Conservation (phyloP, 2,113 vertebrate genomes). For the Malurus alboscapulatus region DNA sequence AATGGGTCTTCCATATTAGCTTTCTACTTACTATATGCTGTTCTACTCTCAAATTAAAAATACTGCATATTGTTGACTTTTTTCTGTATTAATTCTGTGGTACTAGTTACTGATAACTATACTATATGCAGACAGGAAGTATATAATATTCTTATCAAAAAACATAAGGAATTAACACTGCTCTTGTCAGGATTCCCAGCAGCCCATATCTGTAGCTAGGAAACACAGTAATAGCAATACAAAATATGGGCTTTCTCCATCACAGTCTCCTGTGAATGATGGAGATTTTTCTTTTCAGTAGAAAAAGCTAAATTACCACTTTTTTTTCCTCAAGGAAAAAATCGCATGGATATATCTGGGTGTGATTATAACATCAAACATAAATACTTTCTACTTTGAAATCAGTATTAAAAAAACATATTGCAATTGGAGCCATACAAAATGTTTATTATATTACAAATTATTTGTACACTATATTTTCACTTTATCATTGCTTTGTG, state of each 20-base stretch:
- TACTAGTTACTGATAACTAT: background rate
- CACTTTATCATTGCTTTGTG: slow-evolving; percentile 61
- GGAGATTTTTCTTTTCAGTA: background rate
- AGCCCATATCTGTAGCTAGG: background rate
- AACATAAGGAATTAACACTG: background rate
- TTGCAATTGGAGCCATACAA: slow-evolving; percentile 54
- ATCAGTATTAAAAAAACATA: slow-evolving; percentile 50
- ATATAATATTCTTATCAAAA: background rate
- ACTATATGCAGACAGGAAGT: background rate
- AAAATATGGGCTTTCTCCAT: background rate
- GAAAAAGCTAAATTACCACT: background rate
- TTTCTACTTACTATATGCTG: slow-evolving; percentile 36
- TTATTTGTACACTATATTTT: slow-evolving; percentile 65
- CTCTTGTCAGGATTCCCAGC: background rate
- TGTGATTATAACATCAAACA: background rate
- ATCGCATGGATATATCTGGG: background rate
- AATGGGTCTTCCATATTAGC: background rate
- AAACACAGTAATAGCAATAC: background rate
- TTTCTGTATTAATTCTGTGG: background rate
- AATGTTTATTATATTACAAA: slow-evolving; percentile 72
- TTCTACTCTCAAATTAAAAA: slow-evolving; percentile 35
- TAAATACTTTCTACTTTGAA: background rate
- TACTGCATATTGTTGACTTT: slow-evolving; percentile 18
- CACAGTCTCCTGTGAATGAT: too few species aligned
- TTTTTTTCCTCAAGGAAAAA: background rate